These are phyloP conservation scores for Sus cebifrons DNA, from an alignment of 2,797 vertebrate species.

Conservation along the genomic window DNA sequence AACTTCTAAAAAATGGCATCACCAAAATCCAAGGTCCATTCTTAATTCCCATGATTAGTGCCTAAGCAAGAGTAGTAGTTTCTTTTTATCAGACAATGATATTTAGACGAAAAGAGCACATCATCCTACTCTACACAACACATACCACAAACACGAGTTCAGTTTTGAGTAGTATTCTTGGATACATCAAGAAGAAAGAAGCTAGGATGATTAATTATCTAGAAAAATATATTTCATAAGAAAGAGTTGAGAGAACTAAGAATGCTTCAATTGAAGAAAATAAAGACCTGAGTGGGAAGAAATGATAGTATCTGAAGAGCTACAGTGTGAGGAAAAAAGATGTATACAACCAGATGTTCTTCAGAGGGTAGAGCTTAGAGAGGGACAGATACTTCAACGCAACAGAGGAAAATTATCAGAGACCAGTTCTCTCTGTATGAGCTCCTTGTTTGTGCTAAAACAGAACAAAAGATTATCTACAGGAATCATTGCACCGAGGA, in stretches of 20 bases:
- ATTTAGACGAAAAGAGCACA: background rate
- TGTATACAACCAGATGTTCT: constrained; percentile 5
- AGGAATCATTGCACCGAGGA: background rate
- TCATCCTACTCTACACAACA: background rate
- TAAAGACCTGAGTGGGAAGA: background rate
- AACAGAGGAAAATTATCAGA: constrained; percentile 4
- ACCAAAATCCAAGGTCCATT: constrained; percentile 2
- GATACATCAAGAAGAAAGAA: background rate
- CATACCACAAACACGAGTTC: background rate
- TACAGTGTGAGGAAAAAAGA: background rate
- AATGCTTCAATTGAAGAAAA: constrained; percentile 30
- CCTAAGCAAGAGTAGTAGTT: background rate
- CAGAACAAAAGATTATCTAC: background rate
- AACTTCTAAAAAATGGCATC: background rate
- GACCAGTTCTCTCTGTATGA: background rate
- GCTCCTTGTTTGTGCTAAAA: background rate
- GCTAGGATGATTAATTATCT: background rate
- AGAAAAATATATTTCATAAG: constrained; percentile 10
- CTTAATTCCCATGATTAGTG: background rate
- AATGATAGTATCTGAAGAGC: background rate
- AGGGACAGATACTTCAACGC: background rate
- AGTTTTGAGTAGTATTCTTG: background rate
- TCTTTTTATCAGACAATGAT: background rate
- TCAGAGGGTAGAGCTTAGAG: background rate
- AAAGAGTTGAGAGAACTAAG: constrained; percentile 9